These are phyloP conservation scores for Subacronicta megacephala DNA, from an alignment of 2,888 invertebrate species.

Conservation along the genomic window DNA sequence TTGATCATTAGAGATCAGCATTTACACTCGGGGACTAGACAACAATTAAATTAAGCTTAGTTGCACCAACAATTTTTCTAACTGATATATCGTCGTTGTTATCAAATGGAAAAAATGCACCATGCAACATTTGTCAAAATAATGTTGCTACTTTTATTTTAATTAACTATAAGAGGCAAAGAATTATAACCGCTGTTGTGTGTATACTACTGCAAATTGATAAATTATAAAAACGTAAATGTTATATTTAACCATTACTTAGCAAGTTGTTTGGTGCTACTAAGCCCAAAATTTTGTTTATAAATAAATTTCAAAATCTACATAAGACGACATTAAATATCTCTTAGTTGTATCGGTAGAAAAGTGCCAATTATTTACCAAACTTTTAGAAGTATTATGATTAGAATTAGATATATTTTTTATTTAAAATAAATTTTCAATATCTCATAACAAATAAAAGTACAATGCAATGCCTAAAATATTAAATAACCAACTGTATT, in stretches of 20 bases:
- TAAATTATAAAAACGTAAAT: no score
- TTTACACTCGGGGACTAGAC: conserved; percentile 44
- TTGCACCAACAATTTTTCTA: background rate
- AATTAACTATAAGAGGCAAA: no score
- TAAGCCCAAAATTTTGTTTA: conserved; percentile 18
- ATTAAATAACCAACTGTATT: background rate
- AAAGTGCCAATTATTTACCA: conserved; percentile 25
- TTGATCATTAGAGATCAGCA: conserved; percentile 33
- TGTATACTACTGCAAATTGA: no score
- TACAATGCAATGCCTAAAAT: no score
- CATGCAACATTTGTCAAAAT: background rate
- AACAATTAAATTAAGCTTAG: conserved; percentile 16
- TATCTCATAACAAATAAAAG: conserved; percentile 2
- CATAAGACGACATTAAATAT: conserved; percentile 22
- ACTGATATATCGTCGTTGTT: no score
- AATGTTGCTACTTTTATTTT: background rate
- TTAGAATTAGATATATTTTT: background rate
- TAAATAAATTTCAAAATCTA: conserved; percentile 38
- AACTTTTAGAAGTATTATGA: conserved; percentile 5
- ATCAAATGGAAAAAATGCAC: background rate
- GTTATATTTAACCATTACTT: background rate
- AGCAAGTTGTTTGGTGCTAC: background rate
- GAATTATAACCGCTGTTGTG: no score
- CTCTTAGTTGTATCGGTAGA: conserved; percentile 19
- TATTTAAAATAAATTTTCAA: conserved; percentile 6